Evolutionary conservation across 2,113 vertebrate species (phyloP), one percentile per base, ranked within the genome.

Genomic region (Pavo muticus): DNA sequence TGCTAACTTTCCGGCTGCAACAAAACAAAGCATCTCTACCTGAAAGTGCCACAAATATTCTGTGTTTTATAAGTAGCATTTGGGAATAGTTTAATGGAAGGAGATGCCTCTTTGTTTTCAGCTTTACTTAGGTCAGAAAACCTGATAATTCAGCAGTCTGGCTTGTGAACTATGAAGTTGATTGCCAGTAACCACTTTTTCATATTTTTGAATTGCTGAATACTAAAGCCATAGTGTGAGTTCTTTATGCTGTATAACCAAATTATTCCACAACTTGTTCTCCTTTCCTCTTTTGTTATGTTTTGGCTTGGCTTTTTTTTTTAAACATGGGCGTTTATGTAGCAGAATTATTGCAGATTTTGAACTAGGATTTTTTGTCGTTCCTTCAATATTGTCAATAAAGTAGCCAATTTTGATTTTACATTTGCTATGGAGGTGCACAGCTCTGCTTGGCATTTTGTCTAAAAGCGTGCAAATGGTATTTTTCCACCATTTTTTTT

Each of bases 401-500:
- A 64, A 61, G 10, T 24, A 79, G 9, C 23, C 29, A 29, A 5
- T 79, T 78, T 79, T 61, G 6, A 32, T 39, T 92, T 45, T 68
- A 4, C 6, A 11, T 68, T 84, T 65, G 12, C 29, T 87, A 50
- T 1, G 30, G 50, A 92, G 91, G 78, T 63, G 44, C 35, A 19
- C 13, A 42, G 7, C 16, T 84, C 27, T 18, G 24, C 20, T 25
- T 85, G 3, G 0, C 42, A 27, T 42, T 61, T n/a, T 67, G 48
- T 47, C 47, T 82, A 1, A 0, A 86, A 57, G 40, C 17, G 24
- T 61, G 67, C 35, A 64, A 40, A 32, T 63, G 29, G 54, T 32
- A 19, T 10, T 71, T 87, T 83, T 39, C 35, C 42, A 32, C 44
- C 47, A 9, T 83, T 91, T 54, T 8, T 88, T 92, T 75, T 94